Conservation (phyloP, 1,140 invertebrate genomes). For the Trachymyrmex septentrionalis region DNA sequence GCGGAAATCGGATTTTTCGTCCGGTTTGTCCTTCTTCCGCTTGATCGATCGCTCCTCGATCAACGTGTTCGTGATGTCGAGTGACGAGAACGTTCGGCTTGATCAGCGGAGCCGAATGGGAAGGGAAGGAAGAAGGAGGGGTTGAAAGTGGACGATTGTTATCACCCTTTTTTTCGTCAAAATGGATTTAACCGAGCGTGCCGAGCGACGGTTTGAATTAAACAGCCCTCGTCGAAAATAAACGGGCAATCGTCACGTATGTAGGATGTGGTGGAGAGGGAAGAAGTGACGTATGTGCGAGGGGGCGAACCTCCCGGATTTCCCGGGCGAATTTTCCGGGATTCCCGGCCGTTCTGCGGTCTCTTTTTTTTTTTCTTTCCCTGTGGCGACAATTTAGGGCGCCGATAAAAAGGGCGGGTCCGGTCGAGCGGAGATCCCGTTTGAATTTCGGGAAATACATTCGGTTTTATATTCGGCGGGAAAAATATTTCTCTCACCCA, state of each 20-base stretch:
- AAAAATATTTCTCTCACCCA: constrained; percentile 21
- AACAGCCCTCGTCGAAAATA: constrained; percentile 60
- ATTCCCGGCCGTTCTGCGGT: constrained; percentile 37
- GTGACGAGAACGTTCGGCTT: constrained; percentile 20
- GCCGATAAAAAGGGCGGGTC: constrained; percentile 38
- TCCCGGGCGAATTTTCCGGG: constrained; percentile 46
- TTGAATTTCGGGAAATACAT: constrained; percentile 41
- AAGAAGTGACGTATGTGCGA: not conserved
- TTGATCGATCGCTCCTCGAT: constrained; percentile 53
- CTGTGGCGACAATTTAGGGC: constrained; percentile 42
- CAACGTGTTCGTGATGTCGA: not conserved
- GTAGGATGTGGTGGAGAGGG: not conserved
- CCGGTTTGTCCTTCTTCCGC: constrained; percentile 1
- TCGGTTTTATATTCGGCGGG: constrained; percentile 35
- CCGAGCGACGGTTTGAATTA: constrained; percentile 55
- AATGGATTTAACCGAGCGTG: constrained; percentile 54
- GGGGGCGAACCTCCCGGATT: constrained; percentile 35
- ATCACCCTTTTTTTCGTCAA: constrained; percentile 49
- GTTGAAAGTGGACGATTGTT: constrained; percentile 17
- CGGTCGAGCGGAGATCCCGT: constrained; percentile 7
- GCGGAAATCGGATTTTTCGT: constrained; percentile 33
- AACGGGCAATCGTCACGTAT: constrained; percentile 62
- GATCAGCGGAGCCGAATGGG: constrained; percentile 2
- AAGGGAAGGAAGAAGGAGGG: not conserved
- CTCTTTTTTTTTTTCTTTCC: constrained; percentile 17